Conservation (phyloP, 1,140 invertebrate species). For the Saccostrea cuccullata region DNA sequence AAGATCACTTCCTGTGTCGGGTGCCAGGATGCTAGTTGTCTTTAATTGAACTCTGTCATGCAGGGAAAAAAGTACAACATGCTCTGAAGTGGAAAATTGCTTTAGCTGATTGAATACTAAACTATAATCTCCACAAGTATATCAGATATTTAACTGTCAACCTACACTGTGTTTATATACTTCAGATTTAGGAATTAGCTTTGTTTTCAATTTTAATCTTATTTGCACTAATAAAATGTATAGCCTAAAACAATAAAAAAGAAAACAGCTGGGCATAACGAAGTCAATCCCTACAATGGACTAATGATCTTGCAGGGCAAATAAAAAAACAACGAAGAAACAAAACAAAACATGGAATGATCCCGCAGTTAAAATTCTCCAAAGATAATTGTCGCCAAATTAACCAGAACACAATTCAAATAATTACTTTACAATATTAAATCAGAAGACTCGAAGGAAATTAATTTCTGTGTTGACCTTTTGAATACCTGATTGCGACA, state of each 20-base stretch:
- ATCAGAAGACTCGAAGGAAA: background rate
- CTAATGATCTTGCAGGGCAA: background rate
- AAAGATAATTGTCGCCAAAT: constrained; percentile 4
- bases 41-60: background rate
- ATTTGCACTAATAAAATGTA: background rate
- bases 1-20: background rate
- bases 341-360: background rate
- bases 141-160: background rate
- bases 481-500: background rate
- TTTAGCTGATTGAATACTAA: background rate
- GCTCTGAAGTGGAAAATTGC: constrained; percentile 21
- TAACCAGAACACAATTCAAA: constrained; percentile 10
- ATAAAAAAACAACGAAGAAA: too few species aligned
- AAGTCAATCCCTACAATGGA: background rate
- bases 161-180: background rate
- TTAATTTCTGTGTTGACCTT: constrained; percentile 22
- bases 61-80: background rate
- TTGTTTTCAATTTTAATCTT: too few species aligned
- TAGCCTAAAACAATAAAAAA: background rate
- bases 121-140: background rate
- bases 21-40: background rate
- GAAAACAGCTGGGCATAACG: background rate
- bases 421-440: background rate
- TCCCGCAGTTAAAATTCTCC: background rate
- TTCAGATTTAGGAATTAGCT: too few species aligned